These are phyloP conservation scores for Bombus superbus DNA, from an alignment of 1,140 invertebrate genomes.

Conservation along the genomic window DNA sequence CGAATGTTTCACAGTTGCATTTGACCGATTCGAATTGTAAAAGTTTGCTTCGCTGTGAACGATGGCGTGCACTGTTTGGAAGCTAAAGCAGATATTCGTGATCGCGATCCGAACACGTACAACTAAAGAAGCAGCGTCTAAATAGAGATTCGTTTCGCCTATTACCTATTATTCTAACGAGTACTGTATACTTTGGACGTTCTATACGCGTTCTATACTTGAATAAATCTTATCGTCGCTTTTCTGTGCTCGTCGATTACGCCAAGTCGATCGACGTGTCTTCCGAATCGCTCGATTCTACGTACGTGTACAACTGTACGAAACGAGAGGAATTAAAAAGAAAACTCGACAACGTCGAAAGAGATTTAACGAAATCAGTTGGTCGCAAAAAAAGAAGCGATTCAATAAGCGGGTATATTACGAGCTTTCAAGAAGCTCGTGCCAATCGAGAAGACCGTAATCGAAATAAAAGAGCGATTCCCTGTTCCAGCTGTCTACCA, in stretches of 20 bases:
- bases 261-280: too few species aligned
- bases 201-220: too few species aligned
- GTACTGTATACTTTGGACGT: too few species aligned
- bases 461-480: conserved; percentile 41
- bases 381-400: not conserved
- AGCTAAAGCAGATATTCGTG: not conserved
- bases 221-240: too few species aligned
- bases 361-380: not conserved
- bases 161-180: too few species aligned
- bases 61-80: not conserved
- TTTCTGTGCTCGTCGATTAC: too few species aligned
- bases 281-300: too few species aligned
- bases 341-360: too few species aligned
- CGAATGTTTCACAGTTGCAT: not conserved
- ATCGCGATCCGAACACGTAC: too few species aligned
- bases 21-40: not conserved
- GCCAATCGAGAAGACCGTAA: conserved; percentile 42
- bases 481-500: not conserved
- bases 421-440: conserved; percentile 46
- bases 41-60: not conserved
- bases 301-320: too few species aligned
- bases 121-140: not conserved
- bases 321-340: too few species aligned
- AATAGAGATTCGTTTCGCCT: not conserved
- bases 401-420: conserved; percentile 20